Percentiles rank a stretch among this genome's conserved stretches.
phyloP scores from a whole-genome alignment of 2,113 vertebrate species.

The Rhabdomys dilectus region DNA sequence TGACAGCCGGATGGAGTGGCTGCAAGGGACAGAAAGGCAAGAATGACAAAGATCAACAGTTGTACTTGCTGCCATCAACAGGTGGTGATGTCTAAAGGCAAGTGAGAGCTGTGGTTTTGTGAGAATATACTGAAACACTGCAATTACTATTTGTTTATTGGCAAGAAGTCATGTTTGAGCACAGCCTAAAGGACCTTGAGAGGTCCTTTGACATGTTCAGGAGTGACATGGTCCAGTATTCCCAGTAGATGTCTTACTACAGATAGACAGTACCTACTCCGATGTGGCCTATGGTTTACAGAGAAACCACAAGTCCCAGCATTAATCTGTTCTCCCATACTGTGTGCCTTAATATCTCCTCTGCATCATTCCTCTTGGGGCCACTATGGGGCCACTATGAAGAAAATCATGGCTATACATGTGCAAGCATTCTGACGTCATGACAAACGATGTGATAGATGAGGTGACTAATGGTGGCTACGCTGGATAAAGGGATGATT shows the following conservation, averaged over 20 bases:
- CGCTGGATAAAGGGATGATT: not conserved
- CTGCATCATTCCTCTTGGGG: not conserved
- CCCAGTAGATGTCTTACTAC: not conserved
- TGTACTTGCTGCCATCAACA: rapidly evolving
- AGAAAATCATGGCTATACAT: no score
- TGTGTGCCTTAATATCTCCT: no score
- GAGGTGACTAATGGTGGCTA: no score
- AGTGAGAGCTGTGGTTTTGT: not conserved
- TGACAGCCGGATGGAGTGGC: no score
- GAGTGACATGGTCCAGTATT: not conserved
- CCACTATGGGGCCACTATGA: not conserved
- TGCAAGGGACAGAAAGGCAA: not conserved
- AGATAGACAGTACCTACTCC: no score
- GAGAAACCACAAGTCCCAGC: not conserved
- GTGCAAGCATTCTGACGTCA: not conserved
- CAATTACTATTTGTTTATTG: not conserved
- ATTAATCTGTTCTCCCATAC: not conserved
- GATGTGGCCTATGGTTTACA: not conserved
- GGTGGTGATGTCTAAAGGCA: rapidly evolving
- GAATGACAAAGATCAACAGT: not conserved
- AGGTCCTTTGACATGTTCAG: no score
- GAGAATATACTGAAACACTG: not conserved
- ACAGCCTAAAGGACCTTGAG: not conserved
- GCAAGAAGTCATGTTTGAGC: not conserved
- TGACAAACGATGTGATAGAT: not conserved